These are phyloP conservation scores for Gadopsis bispinosus DNA, from an alignment of 2,797 vertebrate genomes.

Conservation along the genomic window DNA sequence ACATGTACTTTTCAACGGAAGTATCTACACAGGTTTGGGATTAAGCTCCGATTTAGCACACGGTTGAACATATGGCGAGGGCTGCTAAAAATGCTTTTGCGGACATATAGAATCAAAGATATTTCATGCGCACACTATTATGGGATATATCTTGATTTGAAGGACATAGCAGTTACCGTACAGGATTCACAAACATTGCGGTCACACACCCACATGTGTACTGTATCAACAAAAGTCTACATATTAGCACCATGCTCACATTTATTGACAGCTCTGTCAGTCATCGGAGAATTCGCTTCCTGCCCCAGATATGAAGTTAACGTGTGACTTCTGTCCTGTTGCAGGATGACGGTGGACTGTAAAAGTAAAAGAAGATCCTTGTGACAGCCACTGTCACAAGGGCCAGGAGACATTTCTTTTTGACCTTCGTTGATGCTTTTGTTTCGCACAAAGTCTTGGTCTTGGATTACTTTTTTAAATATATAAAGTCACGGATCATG, in stretches of 20 bases:
- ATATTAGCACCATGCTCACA: constrained; percentile 48
- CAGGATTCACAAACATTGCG: not conserved
- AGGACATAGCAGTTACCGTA: not conserved
- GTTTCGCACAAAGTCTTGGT: not conserved
- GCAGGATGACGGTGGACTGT: constrained; percentile 82
- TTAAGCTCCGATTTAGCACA: constrained; percentile 57
- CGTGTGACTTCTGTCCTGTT: constrained; percentile 49
- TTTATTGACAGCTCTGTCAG: constrained; percentile 50
- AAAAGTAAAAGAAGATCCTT: constrained; percentile 34
- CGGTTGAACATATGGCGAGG: constrained; percentile 30
- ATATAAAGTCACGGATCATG: not conserved
- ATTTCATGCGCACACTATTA: not conserved
- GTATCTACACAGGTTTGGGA: constrained; percentile 50
- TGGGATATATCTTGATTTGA: not conserved
- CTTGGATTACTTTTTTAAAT: not conserved
- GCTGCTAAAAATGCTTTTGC: not conserved
- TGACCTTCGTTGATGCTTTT: not conserved
- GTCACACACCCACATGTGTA: not conserved
- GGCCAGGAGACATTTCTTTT: not conserved
- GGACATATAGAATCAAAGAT: not conserved
- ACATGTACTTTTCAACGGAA: not conserved
- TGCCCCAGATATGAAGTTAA: constrained; percentile 24
- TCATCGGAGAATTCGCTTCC: not conserved
- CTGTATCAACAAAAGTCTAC: constrained; percentile 13
- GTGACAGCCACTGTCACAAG: not conserved